Evolutionary conservation across 2,888 invertebrate genomes (phyloP).

Genomic region (Scaptomyza tumidula): DNA sequence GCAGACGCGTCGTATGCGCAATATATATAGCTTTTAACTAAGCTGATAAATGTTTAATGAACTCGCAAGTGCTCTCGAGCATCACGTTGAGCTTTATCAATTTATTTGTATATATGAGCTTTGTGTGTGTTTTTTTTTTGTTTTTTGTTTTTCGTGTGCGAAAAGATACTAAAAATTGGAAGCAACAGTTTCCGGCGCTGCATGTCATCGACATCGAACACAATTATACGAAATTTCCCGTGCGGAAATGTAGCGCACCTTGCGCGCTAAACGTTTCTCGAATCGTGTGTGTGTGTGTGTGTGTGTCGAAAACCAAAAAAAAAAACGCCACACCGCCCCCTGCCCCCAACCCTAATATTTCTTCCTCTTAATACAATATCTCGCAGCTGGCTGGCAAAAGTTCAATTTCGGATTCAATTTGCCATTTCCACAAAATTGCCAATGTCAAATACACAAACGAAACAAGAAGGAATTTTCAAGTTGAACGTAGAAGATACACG

Average conservation of each 20-base stretch:
- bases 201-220: conserved; percentile 71
- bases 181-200: conserved; percentile 68
- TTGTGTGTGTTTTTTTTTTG: background rate
- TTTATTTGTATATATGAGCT: conserved; percentile 2
- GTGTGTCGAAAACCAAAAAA: too few relatives aligned
- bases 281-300: background rate
- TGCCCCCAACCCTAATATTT: background rate
- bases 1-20: conserved; percentile 47
- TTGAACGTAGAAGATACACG: background rate
- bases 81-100: conserved; percentile 14
- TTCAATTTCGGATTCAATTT: conserved; percentile 80
- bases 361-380: background rate
- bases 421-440: conserved; percentile 64
- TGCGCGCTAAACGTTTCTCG: conserved; percentile 45
- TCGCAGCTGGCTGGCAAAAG: conserved; percentile 55
- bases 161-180: conserved; percentile 8
- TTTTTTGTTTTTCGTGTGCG: background rate
- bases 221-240: conserved; percentile 76
- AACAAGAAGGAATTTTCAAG: background rate
- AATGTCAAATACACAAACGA: conserved; percentile 9
- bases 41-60: conserved; percentile 47
- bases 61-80: conserved; percentile 7
- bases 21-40: conserved; percentile 18
- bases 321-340: too few relatives aligned
- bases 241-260: conserved; percentile 58